phyloP scores from a whole-genome alignment of 2,888 invertebrate genomes.

The Corythucha ciliata region DNA sequence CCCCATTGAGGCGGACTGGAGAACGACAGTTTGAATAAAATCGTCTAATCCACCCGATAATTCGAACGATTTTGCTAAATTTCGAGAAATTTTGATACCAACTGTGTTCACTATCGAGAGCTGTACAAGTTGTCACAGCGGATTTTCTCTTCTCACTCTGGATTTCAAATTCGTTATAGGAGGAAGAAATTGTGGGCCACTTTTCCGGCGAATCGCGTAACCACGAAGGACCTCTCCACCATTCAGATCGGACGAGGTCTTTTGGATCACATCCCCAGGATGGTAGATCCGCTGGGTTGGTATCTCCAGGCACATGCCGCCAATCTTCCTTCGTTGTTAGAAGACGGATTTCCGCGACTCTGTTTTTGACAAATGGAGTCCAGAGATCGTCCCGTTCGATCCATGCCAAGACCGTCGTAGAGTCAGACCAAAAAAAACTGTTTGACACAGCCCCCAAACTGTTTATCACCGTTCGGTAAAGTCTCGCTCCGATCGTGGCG shows the following conservation, averaged over 20 bases:
- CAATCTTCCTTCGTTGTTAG: slow-evolving; percentile 29
- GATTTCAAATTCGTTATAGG: slow-evolving; percentile 11
- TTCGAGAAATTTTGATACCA: background rate
- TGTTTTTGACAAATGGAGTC: slow-evolving; percentile 36
- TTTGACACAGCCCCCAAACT: background rate
- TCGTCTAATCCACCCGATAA: slow-evolving; percentile 1
- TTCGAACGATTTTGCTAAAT: background rate
- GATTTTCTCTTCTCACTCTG: slow-evolving; percentile 15
- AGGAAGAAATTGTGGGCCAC: slow-evolving; percentile 30
- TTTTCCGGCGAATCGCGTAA: slow-evolving; percentile 26
- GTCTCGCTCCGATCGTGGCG: slow-evolving; percentile 34
- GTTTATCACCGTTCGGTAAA: slow-evolving; percentile 22
- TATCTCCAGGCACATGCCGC: slow-evolving; percentile 36
- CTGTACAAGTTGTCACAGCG: background rate
- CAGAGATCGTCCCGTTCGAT: slow-evolving; percentile 33
- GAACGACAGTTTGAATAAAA: background rate
- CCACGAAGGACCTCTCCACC: slow-evolving; percentile 39
- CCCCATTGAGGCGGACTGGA: background rate
- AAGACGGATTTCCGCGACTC: slow-evolving; percentile 35
- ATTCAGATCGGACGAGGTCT: too few relatives aligned
- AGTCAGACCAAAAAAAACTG: slow-evolving; percentile 36
- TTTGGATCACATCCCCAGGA: too few relatives aligned
- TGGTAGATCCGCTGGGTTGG: slow-evolving; percentile 39
- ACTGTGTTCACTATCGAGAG: too few relatives aligned
- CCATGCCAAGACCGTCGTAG: slow-evolving; percentile 35